These are phyloP conservation scores for Oryzias javanicus DNA, from an alignment of 2,113 vertebrate species.

Conservation along the genomic window DNA sequence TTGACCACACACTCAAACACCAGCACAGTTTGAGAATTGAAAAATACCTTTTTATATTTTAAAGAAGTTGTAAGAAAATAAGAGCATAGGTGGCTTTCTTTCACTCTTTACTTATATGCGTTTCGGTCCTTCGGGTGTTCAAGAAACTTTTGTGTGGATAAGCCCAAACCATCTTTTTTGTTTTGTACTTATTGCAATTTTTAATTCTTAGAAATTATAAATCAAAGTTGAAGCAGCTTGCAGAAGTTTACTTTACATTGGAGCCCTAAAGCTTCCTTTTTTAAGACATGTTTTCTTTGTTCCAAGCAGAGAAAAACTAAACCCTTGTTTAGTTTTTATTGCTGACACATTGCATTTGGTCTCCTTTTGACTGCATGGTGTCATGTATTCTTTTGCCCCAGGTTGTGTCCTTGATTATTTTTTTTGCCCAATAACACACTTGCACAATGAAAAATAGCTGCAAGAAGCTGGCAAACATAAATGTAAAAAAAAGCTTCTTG, in stretches of 20 bases:
- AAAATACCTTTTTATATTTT: neutral
- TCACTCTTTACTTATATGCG: neutral
- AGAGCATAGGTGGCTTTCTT: constrained; percentile 7
- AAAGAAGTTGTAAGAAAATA: constrained; percentile 7
- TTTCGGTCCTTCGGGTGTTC: constrained; percentile 13
- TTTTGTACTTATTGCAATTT: neutral
- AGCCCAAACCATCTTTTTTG: neutral
- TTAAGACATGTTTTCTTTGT: constrained; percentile 5
- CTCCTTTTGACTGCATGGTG: constrained; percentile 22
- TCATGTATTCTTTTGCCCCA: constrained; percentile 27
- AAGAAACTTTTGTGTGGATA: no score
- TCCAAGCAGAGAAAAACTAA: neutral
- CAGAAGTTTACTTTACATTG: no score
- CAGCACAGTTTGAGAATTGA: neutral
- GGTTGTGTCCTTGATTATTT: constrained; percentile 42
- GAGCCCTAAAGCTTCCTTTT: neutral
- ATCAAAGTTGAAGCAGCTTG: no score
- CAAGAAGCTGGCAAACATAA: neutral
- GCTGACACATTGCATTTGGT: constrained; percentile 48
- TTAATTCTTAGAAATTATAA: neutral
- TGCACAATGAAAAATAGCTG: neutral
- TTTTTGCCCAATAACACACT: constrained; percentile 24
- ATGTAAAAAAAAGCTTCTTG: neutral
- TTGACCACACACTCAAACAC: constrained; percentile 3
- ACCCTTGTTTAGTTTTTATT: constrained; percentile 30